Base-by-base conservation (phyloP, 2,888 invertebrate species). In the Drosophila formosana region DNA sequence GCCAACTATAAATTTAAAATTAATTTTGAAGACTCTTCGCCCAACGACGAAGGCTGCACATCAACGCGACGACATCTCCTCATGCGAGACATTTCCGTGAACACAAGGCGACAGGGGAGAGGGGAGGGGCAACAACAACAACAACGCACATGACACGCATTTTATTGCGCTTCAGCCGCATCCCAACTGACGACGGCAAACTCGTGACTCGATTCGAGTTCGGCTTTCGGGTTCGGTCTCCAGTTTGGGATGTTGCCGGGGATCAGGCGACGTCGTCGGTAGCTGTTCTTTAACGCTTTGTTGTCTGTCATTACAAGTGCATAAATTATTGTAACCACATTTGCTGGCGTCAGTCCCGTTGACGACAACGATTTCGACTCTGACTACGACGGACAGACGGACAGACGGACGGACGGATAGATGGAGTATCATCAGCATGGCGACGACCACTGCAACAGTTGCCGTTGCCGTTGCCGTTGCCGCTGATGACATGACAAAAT, bases 261-360 rank as follows among this genome's bases (percentile, higher is more conserved):
- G 39, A 41, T 11, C 2, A n/a, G 49, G 4, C 39, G 25, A n/a
- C 34, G 45, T 41, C 39, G 45, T 41, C 39, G 58, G 65, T 55
- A 58, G 46, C 55, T 60, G 72, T 89, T 79, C 88, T 71, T 88
- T 88, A 77, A 82, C 85, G 86, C 80, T 88, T 85, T 85, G 89
- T 88, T 89, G 86, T 86, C 87, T 86, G 86, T 88, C 89, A 86
- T 86, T 86, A 86, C 89, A 86, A 86, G 89, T 88, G 86, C 86
- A 86, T 86, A 86, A 86, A 86, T 86, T 89, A 86, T 88, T 86
- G 89, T 89, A 88, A 86, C 86, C 89, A 70, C 86, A 89, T 88
- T 86, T 88, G 89, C 85, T 68, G 88, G 89, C 85, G 77, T 80
- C 89, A 71, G 78, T 66, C 53, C 64, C 76, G 71, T 76, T 64